Conservation (phyloP, 2,888 invertebrate species). For the Rapana venosa region DNA sequence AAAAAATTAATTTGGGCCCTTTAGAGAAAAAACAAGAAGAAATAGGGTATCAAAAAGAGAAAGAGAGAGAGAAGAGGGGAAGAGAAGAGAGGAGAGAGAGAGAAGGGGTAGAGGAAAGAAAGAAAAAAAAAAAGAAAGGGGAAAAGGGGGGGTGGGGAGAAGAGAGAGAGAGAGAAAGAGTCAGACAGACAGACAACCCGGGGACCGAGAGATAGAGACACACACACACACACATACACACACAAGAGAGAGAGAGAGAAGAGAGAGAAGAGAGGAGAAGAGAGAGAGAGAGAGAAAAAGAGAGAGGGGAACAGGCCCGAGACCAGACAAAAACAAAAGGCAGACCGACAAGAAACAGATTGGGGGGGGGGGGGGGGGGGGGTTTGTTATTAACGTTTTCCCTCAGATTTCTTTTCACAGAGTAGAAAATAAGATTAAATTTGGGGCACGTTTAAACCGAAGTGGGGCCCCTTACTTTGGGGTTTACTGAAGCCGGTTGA, state of each 20-base stretch:
- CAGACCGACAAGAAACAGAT: no score
- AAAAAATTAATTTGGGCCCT: background rate
- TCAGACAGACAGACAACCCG: background rate
- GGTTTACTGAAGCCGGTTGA: no score
- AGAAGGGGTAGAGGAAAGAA: background rate
- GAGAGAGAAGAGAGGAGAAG: constrained; percentile 6
- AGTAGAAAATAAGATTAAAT: no score
- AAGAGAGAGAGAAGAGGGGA: background rate
- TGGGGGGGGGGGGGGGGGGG: background rate
- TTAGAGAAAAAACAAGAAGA: no score
- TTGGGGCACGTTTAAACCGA: no score
- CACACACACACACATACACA: no score
- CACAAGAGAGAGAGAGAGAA: no score
- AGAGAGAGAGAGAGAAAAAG: background rate
- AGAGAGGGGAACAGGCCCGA: background rate
- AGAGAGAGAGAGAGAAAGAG: background rate
- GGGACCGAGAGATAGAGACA: background rate
- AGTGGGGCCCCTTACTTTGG: no score
- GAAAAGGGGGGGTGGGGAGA: background rate
- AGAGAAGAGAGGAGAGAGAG: background rate
- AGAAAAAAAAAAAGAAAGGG: background rate
- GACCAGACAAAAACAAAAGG: background rate
- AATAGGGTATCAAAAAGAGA: no score
- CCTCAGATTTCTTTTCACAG: no score
- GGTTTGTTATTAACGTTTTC: no score